Conservation (phyloP, 2,797 vertebrate species). For the Scolopax rusticola region DNA sequence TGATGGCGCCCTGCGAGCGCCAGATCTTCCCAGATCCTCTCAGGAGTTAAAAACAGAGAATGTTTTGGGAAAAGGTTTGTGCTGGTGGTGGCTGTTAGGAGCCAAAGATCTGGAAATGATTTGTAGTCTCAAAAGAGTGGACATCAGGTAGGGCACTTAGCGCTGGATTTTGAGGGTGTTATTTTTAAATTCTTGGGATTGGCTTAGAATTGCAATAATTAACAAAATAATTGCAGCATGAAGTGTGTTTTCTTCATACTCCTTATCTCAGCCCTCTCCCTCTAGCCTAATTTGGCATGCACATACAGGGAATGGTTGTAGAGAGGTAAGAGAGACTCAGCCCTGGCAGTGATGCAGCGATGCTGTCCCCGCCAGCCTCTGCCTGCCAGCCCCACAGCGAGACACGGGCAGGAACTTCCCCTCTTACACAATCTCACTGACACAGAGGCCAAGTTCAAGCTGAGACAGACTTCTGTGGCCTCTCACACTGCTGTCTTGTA, state of each 20-base stretch:
- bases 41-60: neutral
- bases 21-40: neutral
- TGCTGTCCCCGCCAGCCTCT: neutral
- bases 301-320: neutral
- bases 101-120: slow-evolving; percentile 7
- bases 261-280: neutral
- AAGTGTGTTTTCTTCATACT: rapidly evolving
- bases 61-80: neutral
- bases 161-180: neutral
- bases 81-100: neutral
- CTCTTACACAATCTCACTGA: neutral
- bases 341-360: rapidly evolving
- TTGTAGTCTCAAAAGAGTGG: neutral
- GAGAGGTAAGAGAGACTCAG: neutral
- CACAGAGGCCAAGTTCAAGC: neutral
- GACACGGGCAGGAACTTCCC: neutral
- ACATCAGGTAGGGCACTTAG: neutral
- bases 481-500: rapidly evolving
- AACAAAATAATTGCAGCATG: neutral
- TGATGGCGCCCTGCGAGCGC: neutral
- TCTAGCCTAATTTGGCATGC: neutral
- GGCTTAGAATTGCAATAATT: neutral
- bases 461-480: neutral
- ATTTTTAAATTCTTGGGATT: neutral
- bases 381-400: rapidly evolving